These are phyloP conservation scores for Leptonema lineaticorne DNA, from an alignment of 1,140 invertebrate genomes.

Conservation along the genomic window DNA sequence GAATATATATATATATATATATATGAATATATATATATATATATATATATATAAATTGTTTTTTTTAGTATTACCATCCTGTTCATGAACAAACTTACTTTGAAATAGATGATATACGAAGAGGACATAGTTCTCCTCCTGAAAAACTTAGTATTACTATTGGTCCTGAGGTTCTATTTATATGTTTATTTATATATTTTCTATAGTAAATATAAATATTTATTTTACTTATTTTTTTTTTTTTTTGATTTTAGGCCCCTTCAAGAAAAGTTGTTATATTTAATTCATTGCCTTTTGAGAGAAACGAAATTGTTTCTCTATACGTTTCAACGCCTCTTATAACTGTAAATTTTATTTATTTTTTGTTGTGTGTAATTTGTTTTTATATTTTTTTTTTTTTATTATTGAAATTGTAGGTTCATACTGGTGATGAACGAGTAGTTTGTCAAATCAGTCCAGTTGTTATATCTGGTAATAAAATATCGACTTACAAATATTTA, in stretches of 20 bases:
- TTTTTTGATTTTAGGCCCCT: slow-evolving; percentile 49
- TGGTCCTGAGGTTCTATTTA: slow-evolving; percentile 41
- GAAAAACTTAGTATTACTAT: slow-evolving; percentile 50
- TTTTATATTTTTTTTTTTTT: too few relatives aligned
- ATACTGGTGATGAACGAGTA: slow-evolving; percentile 46
- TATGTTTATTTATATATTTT: slow-evolving; percentile 34
- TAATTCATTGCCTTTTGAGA: slow-evolving; percentile 56
- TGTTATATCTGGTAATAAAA: slow-evolving; percentile 33
- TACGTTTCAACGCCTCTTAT: slow-evolving; percentile 58
- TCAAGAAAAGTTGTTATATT: slow-evolving; percentile 57
- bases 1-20: not conserved
- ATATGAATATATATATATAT: not conserved
- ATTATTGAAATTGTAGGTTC: not conserved
- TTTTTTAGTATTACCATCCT: slow-evolving; percentile 35
- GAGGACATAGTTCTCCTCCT: slow-evolving; percentile 50
- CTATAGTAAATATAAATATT: slow-evolving; percentile 32
- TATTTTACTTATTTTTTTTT: slow-evolving; percentile 13
- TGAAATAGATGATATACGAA: slow-evolving; percentile 55
- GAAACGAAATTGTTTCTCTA: slow-evolving; percentile 58
- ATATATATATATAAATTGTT: not conserved
- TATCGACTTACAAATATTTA: slow-evolving; percentile 48
- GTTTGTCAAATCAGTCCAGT: slow-evolving; percentile 38
- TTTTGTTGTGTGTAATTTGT: too few relatives aligned
- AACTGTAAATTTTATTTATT: slow-evolving; percentile 46
- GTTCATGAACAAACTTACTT: slow-evolving; percentile 49